Percentiles rank a stretch among this genome's conserved stretches.
Evolutionary conservation across 2,888 invertebrate genomes (phyloP).

Genomic region (Ichneumoninae sp.): DNA sequence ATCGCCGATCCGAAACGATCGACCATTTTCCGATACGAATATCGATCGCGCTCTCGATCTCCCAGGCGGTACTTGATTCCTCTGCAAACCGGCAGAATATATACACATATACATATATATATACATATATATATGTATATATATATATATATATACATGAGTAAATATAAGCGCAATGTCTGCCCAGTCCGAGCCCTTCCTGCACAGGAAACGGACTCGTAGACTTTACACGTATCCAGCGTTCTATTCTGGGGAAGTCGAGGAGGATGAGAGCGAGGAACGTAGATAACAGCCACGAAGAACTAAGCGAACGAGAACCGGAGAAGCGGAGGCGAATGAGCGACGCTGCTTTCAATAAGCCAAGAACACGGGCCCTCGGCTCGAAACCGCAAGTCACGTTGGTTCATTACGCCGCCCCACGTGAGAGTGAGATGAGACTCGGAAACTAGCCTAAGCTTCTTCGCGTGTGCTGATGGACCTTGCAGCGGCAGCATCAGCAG

Average conservation of each 20-base stretch:
- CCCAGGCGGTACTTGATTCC: constrained; percentile 1
- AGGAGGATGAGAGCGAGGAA: constrained; percentile 54
- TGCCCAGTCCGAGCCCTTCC: background rate
- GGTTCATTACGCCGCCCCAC: constrained; percentile 82
- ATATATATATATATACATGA: background rate
- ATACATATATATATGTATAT: background rate
- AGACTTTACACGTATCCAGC: constrained; percentile 20
- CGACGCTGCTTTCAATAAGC: constrained; percentile 83
- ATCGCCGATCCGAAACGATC: background rate
- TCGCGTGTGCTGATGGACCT: constrained; percentile 50
- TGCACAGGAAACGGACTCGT: background rate
- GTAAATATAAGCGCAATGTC: constrained; percentile 28
- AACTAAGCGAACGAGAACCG: constrained; percentile 32
- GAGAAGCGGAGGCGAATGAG: constrained; percentile 74
- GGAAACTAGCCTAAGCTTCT: constrained; percentile 63
- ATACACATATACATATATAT: too few relatives aligned
- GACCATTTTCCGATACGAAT: constrained; percentile 50
- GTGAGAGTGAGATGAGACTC: constrained; percentile 81
- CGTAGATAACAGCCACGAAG: constrained; percentile 55
- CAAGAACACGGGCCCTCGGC: constrained; percentile 77
- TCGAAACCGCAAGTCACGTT: constrained; percentile 82
- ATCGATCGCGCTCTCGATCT: constrained; percentile 32
- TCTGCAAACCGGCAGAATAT: background rate
- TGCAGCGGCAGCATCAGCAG: constrained; percentile 2
- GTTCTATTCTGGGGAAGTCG: constrained; percentile 29